These are phyloP conservation scores for Lepidotrigona ventralis DNA, from an alignment of 1,140 invertebrate species.

Conservation along the genomic window DNA sequence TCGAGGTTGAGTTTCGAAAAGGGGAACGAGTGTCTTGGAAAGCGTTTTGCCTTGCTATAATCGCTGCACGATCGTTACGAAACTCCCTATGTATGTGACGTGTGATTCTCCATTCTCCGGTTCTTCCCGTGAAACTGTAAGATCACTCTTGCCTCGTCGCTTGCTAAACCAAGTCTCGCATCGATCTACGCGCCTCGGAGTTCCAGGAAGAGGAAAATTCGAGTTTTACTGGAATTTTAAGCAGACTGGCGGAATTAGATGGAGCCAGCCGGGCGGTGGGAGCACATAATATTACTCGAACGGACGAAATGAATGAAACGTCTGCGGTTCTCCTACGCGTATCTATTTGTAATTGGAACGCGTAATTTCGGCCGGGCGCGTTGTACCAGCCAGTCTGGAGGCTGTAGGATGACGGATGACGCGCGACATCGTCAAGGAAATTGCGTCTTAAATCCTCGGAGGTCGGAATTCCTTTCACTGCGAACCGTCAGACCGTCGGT, in stretches of 20 bases:
- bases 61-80: neutral
- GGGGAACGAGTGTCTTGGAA: neutral
- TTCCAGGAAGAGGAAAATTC: neutral
- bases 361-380: constrained; percentile 64
- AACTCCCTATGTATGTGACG: neutral
- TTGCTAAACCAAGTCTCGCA: neutral
- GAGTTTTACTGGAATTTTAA: constrained; percentile 21
- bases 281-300: neutral
- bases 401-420: constrained; percentile 65
- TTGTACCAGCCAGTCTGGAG: constrained; percentile 50
- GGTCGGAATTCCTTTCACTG: constrained; percentile 61
- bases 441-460: constrained; percentile 69
- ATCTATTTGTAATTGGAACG: constrained; percentile 68
- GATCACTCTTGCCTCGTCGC: neutral
- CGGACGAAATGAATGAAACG: constrained; percentile 32
- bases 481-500: constrained; percentile 27
- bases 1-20: neutral
- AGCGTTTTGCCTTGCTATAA: neutral
- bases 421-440: constrained; percentile 64
- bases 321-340: constrained; percentile 52
- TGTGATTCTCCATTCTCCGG: no score
- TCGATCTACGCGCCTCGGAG: neutral
- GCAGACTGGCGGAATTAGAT: neutral
- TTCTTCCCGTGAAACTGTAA: neutral
- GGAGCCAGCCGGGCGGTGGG: no score